These are phyloP conservation scores for Gymnoscelis rufifasciata DNA, from an alignment of 2,888 invertebrate genomes.

Conservation along the genomic window DNA sequence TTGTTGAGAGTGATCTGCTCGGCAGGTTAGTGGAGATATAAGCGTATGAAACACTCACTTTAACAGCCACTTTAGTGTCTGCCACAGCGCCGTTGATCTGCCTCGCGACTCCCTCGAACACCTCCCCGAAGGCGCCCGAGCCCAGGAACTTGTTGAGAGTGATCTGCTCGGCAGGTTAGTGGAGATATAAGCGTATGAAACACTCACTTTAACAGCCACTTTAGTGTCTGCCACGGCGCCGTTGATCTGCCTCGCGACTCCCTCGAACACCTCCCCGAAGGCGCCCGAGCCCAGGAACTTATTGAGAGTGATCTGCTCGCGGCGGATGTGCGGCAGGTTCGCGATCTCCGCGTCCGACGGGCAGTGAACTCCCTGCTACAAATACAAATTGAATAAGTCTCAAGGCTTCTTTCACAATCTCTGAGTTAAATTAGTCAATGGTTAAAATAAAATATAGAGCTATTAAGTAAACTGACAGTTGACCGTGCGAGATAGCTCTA, in stretches of 20 bases:
- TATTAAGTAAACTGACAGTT: no score
- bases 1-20: no score
- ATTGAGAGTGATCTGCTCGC: slow-evolving; percentile 90
- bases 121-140: slow-evolving; percentile 98
- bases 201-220: slow-evolving; percentile 92
- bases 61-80: slow-evolving; percentile 92
- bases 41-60: slow-evolving; percentile 74
- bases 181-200: no score
- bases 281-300: slow-evolving; percentile 97
- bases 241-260: slow-evolving; percentile 85
- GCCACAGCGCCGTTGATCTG: slow-evolving; percentile 79
- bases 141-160: no score
- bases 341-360: slow-evolving; percentile 89
- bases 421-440: no score
- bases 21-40: no score
- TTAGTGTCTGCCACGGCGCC: slow-evolving; percentile 81
- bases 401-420: no score
- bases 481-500: no score
- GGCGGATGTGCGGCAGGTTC: slow-evolving; percentile 89
- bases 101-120: slow-evolving; percentile 93
- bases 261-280: slow-evolving; percentile 98
- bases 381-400: background rate
- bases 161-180: no score
- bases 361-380: slow-evolving; percentile 65
- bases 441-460: no score